phyloP scores from a whole-genome alignment of 2,113 vertebrate genomes.

The Burhinus bistriatus region DNA sequence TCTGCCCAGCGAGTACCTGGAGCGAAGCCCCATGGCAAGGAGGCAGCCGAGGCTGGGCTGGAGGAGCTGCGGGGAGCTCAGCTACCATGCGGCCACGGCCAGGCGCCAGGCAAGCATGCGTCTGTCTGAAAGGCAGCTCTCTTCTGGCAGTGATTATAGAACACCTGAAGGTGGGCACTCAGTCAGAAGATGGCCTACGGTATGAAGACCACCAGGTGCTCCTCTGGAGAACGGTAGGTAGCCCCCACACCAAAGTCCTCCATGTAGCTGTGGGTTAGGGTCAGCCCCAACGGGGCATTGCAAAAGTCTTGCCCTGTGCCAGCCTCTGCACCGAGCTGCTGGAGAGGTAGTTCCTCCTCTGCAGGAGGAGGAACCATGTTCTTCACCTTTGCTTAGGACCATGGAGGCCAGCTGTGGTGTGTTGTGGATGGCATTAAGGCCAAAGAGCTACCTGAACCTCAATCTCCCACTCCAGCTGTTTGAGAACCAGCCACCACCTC shows the following conservation, averaged over 20 bases:
- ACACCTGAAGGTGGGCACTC: neutral
- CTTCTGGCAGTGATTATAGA: neutral
- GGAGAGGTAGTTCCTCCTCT: neutral
- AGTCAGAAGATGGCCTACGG: neutral
- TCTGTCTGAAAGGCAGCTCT: neutral
- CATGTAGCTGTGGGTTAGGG: neutral
- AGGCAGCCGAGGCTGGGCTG: neutral
- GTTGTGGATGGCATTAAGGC: neutral
- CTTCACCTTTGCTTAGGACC: neutral
- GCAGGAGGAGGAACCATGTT: fast-evolving
- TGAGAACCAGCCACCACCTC: neutral
- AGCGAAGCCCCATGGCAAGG: neutral
- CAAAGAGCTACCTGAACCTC: neutral
- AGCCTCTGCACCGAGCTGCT: neutral
- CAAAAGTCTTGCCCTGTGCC: neutral
- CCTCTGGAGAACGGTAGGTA: neutral
- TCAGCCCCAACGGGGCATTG: neutral
- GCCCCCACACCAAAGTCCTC: neutral
- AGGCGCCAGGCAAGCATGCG: neutral
- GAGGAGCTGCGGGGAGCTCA: neutral
- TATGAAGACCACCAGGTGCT: neutral
- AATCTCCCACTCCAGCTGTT: neutral
- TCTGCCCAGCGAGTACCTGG: neutral
- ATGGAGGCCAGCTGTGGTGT: fast-evolving
- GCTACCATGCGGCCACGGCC: neutral